Base-by-base conservation (phyloP, 2,797 vertebrate species). In the Champsocephalus gunnari region DNA sequence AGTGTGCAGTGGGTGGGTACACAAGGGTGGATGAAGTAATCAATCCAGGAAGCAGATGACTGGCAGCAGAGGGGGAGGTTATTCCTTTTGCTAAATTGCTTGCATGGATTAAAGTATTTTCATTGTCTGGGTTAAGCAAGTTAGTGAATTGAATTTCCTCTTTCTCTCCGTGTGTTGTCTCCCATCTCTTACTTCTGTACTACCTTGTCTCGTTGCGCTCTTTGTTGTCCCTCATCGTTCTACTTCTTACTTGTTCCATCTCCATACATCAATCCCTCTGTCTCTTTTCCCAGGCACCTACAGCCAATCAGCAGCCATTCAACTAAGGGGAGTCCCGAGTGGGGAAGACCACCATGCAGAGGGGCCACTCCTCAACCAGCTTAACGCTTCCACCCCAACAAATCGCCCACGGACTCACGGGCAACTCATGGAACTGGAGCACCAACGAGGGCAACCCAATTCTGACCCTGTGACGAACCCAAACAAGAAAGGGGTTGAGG, bases 401-500 rank as follows among this genome's bases (percentile, higher is more conserved):
- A 80, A 69, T 59, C 59, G 66, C 7, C 14, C 78, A 45, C 58
- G 53, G 64, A 85, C 65, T 64, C 88, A 71, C 72, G 90, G 91
- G 75, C 92, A 94, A 68, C 89, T 83, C 17, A 56, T 59, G 10
- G 75, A 73, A 17, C 92, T 75, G n/a, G 78, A 85, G 70, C 85
- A 83, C 65, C 89, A 83, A 24, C 41, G 17, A 56, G 77, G 21
- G 16, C 73, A 83, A 55, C 28, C 79, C 16, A 76, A 56, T 34
- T 63, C 82, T 24, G 78, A 76, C 7, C 10, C 75, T 56, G 12
- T 74, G 51, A 63, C 75, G 38, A 89, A 78, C 0, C 78, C 86
- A 13, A 85, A 92, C 83, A 95, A 95, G 75, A 92, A 88, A 0
- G 89, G 88, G 0, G 81, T 92, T 83, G 95, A 96, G 69, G 90